These are phyloP conservation scores for Neoarius graeffei DNA, from an alignment of 2,113 vertebrate species.

Conservation along the genomic window DNA sequence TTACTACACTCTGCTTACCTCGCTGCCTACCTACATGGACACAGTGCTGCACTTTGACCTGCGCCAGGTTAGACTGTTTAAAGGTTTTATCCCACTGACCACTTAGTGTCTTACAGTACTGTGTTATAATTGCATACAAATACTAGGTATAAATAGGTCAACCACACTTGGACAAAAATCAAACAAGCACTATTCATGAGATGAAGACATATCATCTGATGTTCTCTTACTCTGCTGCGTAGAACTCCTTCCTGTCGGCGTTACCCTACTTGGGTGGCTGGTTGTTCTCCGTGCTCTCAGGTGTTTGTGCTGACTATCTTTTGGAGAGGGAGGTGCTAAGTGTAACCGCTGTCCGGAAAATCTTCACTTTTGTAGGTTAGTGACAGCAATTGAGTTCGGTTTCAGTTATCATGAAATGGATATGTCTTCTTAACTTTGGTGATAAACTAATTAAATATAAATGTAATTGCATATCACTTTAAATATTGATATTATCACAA, in stretches of 20 bases:
- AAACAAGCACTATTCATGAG: not conserved
- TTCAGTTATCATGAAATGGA: not conserved
- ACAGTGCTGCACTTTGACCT: slow-evolving; percentile 75
- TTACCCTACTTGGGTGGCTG: slow-evolving; percentile 72
- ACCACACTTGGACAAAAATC: not conserved
- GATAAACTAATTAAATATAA: not conserved
- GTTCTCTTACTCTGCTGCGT: not conserved
- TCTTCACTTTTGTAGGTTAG: slow-evolving; percentile 76
- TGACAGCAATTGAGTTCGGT: not conserved
- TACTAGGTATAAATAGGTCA: not conserved
- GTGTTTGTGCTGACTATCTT: slow-evolving; percentile 70
- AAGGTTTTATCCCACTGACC: not conserved
- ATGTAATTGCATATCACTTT: not conserved
- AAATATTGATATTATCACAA: not conserved
- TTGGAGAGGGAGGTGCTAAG: slow-evolving; percentile 68
- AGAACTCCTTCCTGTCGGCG: slow-evolving; percentile 75
- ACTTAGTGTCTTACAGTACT: not conserved
- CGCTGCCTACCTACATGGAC: slow-evolving; percentile 79
- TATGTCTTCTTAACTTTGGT: not conserved
- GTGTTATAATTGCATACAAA: not conserved
- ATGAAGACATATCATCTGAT: not conserved
- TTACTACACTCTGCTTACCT: slow-evolving; percentile 72
- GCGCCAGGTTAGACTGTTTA: slow-evolving; percentile 65
- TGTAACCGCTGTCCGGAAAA: slow-evolving; percentile 69
- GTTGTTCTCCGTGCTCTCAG: slow-evolving; percentile 60